phyloP scores from a whole-genome alignment of 2,113 vertebrate genomes.

The Indicator maculatus region DNA sequence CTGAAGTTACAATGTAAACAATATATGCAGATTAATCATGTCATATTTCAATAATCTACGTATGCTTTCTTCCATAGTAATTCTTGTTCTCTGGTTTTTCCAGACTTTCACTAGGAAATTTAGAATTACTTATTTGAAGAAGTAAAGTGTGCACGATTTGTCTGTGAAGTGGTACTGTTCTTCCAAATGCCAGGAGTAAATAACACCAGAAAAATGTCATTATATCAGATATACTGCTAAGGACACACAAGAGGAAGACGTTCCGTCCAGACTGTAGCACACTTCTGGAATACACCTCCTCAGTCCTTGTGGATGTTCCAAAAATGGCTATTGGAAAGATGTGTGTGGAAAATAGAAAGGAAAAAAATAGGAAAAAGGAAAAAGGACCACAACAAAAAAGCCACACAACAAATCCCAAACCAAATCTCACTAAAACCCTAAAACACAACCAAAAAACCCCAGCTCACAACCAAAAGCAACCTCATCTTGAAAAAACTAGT shows the following conservation, averaged over 20 bases:
- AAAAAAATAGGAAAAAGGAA: too few relatives aligned
- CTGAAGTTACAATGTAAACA: not conserved
- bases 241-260: not conserved
- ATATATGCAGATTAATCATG: not conserved
- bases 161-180: not conserved
- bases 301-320: not conserved
- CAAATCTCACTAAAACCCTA: not conserved
- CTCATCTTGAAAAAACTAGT: not conserved
- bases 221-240: not conserved
- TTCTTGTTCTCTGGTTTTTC: not conserved
- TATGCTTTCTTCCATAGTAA: not conserved
- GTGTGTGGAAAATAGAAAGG: not conserved
- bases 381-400: not conserved
- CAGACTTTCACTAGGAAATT: not conserved
- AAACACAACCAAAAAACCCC: fast-evolving
- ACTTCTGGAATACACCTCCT: not conserved
- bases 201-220: not conserved
- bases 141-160: not conserved
- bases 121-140: not conserved
- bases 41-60: not conserved
- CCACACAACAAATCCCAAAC: not conserved
- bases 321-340: not conserved
- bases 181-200: not conserved
- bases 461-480: not conserved
- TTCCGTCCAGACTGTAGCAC: not conserved